A percentile compares a stretch with the other conserved stretches of the same genome.
Evolutionary conservation across 1,140 invertebrate genomes (phyloP).

Genomic region (Mylabris phalerata): DNA sequence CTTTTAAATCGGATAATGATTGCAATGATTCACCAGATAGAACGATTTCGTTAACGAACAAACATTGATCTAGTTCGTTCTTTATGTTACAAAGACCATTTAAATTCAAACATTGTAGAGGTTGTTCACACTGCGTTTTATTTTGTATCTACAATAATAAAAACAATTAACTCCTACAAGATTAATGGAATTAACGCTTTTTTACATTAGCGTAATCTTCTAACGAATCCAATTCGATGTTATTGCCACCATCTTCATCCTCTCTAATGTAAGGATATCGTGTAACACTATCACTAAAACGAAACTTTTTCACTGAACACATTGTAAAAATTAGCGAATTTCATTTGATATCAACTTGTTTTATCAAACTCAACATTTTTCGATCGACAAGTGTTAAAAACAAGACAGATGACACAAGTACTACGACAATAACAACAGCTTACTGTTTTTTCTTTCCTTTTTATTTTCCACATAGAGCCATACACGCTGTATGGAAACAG

Average conservation of each 20-base stretch:
- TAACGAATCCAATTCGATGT: conserved; percentile 39
- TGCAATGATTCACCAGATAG: conserved; percentile 34
- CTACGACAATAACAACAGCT: no score
- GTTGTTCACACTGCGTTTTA: background rate
- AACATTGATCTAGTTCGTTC: conserved; percentile 21
- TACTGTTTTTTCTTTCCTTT: background rate
- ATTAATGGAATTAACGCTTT: conserved; percentile 4
- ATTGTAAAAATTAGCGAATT: conserved; percentile 17
- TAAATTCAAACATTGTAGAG: conserved; percentile 34
- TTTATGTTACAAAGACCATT: conserved; percentile 33
- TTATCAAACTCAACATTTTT: background rate
- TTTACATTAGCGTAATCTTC: conserved; percentile 21
- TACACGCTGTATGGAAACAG: background rate
- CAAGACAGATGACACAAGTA: background rate
- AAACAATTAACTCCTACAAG: background rate
- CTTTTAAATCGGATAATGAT: conserved; percentile 42
- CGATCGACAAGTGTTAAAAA: background rate
- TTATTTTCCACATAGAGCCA: background rate
- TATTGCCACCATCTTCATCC: conserved; percentile 10
- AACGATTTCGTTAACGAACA: conserved; percentile 37
- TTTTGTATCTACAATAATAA: background rate
- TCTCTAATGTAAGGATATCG: conserved; percentile 27
- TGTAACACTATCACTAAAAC: conserved; percentile 26
- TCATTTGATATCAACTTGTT: background rate
- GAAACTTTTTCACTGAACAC: conserved; percentile 28